Percentiles rank a stretch among this genome's conserved stretches.
Evolutionary conservation across 2,797 vertebrate genomes (phyloP).

Genomic region (Myripristis murdjan): DNA sequence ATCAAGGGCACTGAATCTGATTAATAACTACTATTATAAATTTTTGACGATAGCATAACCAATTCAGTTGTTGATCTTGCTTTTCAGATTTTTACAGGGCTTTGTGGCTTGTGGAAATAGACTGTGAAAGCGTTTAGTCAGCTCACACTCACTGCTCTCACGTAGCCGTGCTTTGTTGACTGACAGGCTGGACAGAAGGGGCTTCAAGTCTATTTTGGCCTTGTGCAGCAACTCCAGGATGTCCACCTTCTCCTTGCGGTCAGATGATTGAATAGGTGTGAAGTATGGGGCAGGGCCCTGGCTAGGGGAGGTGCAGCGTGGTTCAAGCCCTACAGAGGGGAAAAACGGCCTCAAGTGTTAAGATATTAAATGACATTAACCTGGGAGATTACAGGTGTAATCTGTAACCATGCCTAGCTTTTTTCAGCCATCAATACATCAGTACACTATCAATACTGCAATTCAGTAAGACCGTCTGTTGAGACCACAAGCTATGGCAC

Average conservation of each 20-base stretch:
- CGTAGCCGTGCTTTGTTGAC: conserved; percentile 97
- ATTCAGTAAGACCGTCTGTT: too few species aligned
- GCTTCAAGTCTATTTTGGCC: conserved; percentile 98
- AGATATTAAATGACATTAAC: neutral
- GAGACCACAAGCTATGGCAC: too few species aligned
- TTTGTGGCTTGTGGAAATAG: neutral
- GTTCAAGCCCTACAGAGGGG: conserved; percentile 88
- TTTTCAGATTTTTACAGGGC: neutral
- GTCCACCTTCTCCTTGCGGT: conserved; percentile 95
- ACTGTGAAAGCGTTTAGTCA: neutral
- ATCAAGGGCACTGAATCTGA: neutral
- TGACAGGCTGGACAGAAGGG: conserved; percentile 95
- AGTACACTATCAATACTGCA: too few species aligned
- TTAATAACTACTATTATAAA: neutral
- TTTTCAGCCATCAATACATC: too few species aligned
- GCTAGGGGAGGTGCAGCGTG: conserved; percentile 88
- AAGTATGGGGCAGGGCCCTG: conserved; percentile 94
- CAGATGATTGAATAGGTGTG: conserved; percentile 95
- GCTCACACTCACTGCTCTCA: conserved; percentile 94
- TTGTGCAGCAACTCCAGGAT: conserved; percentile 98
- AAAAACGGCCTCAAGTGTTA: conserved; percentile 15
- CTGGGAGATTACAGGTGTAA: too few species aligned
- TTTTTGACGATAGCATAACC: too few species aligned
- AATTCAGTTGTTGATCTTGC: neutral
- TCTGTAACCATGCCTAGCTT: too few species aligned